Evolutionary conservation across 2,113 vertebrate genomes (phyloP).

Genomic region (Chroicocephalus ridibundus): DNA sequence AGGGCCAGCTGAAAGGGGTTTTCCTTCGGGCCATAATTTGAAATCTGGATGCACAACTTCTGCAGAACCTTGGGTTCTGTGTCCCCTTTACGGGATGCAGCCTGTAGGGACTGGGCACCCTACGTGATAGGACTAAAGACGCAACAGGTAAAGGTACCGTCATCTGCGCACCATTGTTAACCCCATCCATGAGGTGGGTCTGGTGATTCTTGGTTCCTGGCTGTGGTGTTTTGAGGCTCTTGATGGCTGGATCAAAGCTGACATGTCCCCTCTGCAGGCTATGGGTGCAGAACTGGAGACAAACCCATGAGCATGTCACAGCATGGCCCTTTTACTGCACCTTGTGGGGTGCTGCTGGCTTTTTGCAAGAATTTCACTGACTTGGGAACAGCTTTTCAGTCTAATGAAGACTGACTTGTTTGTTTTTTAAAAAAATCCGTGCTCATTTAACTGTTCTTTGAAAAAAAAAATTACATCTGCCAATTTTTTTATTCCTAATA

Average conservation of each 20-base stretch:
- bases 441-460: neutral
- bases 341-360: neutral
- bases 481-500: neutral
- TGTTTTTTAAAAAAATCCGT: neutral
- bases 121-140: fast-evolving
- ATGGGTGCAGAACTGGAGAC: neutral
- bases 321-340: neutral
- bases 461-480: neutral
- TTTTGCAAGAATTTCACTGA: neutral
- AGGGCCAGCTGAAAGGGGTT: neutral
- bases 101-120: neutral
- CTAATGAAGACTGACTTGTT: neutral
- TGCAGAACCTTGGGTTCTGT: too few relatives aligned
- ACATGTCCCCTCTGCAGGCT: neutral
- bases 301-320: neutral
- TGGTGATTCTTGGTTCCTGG: neutral
- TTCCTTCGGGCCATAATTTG: neutral
- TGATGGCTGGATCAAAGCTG: neutral
- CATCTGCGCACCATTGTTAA: neutral
- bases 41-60: neutral
- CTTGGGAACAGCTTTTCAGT: neutral
- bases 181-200: neutral
- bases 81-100: neutral
- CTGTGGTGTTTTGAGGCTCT: neutral
- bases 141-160: neutral